Base-by-base conservation (phyloP, 2,888 invertebrate species). In the Fragum fragum region DNA sequence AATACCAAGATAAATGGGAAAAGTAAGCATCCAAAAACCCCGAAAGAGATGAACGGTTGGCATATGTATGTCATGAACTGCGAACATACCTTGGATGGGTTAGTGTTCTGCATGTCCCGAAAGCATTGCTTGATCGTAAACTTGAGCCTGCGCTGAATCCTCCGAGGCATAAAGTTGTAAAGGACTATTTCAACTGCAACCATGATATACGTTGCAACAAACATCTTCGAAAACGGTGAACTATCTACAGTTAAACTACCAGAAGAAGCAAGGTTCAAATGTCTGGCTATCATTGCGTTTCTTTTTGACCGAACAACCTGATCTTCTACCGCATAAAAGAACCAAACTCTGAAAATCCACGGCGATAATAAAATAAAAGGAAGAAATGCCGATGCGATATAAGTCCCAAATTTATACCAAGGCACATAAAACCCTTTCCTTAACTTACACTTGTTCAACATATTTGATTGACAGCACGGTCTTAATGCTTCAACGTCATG, bases 321-420 rank as follows among this genome's bases (percentile, higher is more conserved):
- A 2, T 75, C 47, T 55, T 84, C 83, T 21, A 75, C 26, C 26
- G 42, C 16, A 57, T 80, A 80, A 29, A 76, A 84, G 61, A 80
- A 84, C 75, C 72, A 84, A 2, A 84, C 28, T 26, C 83, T 69
- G 1, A 80, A 29, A 36, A 80, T n/a, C 83, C 80, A 84, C 7
- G 83, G 83, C 1, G 29, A 61, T 7, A 47, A 26, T 14, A 74
- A 7, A n/a, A 78, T 39, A 36, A 47, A 21, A 5, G 53, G 52
- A 18, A 76, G 21, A 18, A 78, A 18, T 2, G 42, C 52, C 21
- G 53, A 26, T 73, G 77, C 73, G 0, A 84, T 1, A 14, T 53
- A 42, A 1, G 42, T 70, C 1, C 80, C 55, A 59, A 57, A 76
- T 16, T 39, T 47, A 39, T 78, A 78, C 83, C 83, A 84, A 5